These are phyloP conservation scores for Trachemys scripta DNA, from an alignment of 2,113 vertebrate species.

Conservation along the genomic window DNA sequence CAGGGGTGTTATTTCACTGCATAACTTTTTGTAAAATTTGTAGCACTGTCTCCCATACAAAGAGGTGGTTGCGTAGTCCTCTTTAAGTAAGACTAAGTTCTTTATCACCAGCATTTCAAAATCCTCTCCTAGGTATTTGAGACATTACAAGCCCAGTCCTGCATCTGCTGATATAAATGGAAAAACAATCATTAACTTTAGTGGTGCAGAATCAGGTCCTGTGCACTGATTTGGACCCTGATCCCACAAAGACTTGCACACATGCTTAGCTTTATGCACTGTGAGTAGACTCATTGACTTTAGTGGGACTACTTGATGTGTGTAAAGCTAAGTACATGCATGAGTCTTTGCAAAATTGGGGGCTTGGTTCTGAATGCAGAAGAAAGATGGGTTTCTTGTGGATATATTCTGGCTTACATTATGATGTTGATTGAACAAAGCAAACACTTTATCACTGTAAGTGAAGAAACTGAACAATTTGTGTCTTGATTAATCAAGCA, in stretches of 20 bases:
- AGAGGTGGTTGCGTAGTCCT: background rate
- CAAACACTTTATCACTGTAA: background rate
- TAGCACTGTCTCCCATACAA: background rate
- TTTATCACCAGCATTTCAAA: constrained; percentile 7
- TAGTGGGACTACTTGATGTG: background rate
- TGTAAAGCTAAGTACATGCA: background rate
- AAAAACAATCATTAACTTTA: background rate
- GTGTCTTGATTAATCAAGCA: background rate
- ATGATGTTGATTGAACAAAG: background rate
- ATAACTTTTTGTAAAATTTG: constrained; percentile 12
- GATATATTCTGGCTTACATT: background rate
- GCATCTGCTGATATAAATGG: background rate
- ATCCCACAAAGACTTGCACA: background rate
- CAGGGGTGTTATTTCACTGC: background rate
- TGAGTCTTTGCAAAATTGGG: background rate
- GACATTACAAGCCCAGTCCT: background rate
- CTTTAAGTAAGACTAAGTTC: background rate
- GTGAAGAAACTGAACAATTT: background rate
- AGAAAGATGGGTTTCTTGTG: background rate
- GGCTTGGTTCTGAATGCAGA: background rate
- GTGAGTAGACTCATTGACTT: too few relatives aligned
- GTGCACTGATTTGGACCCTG: background rate
- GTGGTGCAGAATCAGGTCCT: background rate
- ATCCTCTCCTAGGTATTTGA: background rate
- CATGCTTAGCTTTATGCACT: background rate